Base-by-base conservation (phyloP, 2,888 invertebrate genomes). In the Hirtodrosophila histrioides region DNA sequence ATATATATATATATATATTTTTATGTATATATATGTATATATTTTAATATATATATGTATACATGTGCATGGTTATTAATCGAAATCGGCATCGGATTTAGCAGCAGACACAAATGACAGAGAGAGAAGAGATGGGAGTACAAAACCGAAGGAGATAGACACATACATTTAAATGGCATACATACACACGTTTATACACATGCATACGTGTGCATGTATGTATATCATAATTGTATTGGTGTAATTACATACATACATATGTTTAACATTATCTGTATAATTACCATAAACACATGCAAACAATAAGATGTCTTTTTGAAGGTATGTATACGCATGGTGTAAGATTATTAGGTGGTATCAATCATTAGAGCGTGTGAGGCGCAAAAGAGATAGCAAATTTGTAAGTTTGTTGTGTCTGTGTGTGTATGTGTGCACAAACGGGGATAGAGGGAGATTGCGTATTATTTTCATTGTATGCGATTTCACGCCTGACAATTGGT, bases 211-310 rank as follows among this genome's bases (percentile, higher is more conserved):
- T 51, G 29, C 61, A 37, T 23, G 7, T 57, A 27, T 36, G 35
- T 40, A 66, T 54, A 55, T 55, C 35, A 53, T 66, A 64, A 46
- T 56, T 51, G 44, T 56, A 57, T 57, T 70, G 63, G 63, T 70
- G 55, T 63, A 66, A 46, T 67, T 65, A 45, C 31, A 48, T 39
- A 43, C 36, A 50, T 44, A 55, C 51, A 41, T 50, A 55, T 60
- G 27, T 5, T 27, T 2, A 45, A 50, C 44, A 69, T 68, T 36
- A 58, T 53, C 53, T 48, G 29, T 53, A 49, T 9, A 39, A 44
- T 33, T 41, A 46, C 23, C 24, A 39, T 50, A 51, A 40, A 45
- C 44, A 50, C 50, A 69, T 54, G 46, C 58, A 53, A 46, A 45
- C 29, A 56, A 48, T 39, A 45, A 60, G 44, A 44, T 39, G 17